Evolutionary conservation across 2,888 invertebrate species (phyloP).

Genomic region (Linyphia triangularis): DNA sequence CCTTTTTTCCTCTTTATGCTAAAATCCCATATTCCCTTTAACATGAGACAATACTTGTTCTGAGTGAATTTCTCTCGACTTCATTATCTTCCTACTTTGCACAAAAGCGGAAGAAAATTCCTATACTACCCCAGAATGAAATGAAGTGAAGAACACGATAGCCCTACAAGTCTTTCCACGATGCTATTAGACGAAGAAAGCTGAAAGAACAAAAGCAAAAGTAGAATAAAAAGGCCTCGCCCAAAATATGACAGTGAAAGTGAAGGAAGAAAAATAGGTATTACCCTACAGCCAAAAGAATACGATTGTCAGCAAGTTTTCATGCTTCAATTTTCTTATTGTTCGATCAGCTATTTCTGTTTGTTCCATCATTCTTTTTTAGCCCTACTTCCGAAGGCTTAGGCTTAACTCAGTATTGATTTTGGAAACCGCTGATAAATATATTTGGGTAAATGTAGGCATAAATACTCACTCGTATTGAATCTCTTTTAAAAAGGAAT

Average conservation of each 20-base stretch:
- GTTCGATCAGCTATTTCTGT: conserved; percentile 52
- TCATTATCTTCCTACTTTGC: conserved; percentile 49
- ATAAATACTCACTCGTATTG: conserved; percentile 25
- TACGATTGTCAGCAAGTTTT: conserved; percentile 62
- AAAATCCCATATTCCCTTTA: conserved; percentile 21
- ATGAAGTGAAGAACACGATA: neutral
- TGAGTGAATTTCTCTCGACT: conserved; percentile 4
- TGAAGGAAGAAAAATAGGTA: conserved; percentile 46
- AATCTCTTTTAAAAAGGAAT: conserved; percentile 18
- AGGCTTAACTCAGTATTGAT: conserved; percentile 26
- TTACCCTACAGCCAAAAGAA: conserved; percentile 33
- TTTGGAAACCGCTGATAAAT: conserved; percentile 59
- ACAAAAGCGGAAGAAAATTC: conserved; percentile 16
- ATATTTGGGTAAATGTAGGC: conserved; percentile 53
- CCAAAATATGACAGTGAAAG: conserved; percentile 52
- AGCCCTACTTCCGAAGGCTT: neutral
- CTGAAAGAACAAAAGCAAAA: conserved; percentile 1
- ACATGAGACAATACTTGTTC: conserved; percentile 5
- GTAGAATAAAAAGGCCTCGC: conserved; percentile 7
- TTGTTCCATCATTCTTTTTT: conserved; percentile 12
- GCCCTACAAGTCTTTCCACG: neutral
- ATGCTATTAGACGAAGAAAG: conserved; percentile 1
- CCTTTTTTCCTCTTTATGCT: conserved; percentile 8
- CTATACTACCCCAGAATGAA: neutral
- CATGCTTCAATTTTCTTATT: conserved; percentile 55